Base-by-base conservation (phyloP, 2,113 vertebrate species). In the Mastomys coucha region DNA sequence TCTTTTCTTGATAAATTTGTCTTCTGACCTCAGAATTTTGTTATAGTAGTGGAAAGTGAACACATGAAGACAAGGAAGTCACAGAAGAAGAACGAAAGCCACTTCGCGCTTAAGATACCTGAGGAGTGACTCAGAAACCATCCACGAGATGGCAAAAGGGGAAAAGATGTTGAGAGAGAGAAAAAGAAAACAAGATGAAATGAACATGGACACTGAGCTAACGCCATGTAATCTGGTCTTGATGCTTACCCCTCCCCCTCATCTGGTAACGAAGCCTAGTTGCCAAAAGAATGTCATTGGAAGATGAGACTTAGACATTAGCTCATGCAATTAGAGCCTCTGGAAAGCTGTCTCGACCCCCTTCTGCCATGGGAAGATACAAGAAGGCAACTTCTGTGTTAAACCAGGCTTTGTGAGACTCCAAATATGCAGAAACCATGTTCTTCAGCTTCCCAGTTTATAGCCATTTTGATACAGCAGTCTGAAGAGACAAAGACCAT, bases 101-200 rank as follows among this genome's bases (percentile, higher is more conserved):
- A 82, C 67, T 91, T 92, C 36, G 51, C 17, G 86, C n/a, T 80
- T 91, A 69, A 87, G 39, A 77, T 36, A 92, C 16, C 69, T 86
- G 72, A 90, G 63, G 58, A 85, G 63, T 76, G 33, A 70, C 51
- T 95, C 65, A 49, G 75, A 94, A 60, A 60, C 81, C 53, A 53
- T 26, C 51, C 26, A 65, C 85, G 65, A 72, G 49, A 42, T 72
- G 12, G 24, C 31, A 53, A 51, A 69, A 36, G 8, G 51, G 5
- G 11, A 26, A 72, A 88, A 13, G 20, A 56, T 7, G 9, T 19
- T 33, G 39, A 33, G 31, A 45, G 16, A 33, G 33, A 39, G 13
- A 11, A n/a, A 22, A 17, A n/a, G 51, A 22, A 75, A 63, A 19
- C 26, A 65, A 45, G 16, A 86, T 16, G 12, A 49, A 67, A 49